Conservation (phyloP, 2,797 vertebrate species). For the Macroramphosus scolopax region DNA sequence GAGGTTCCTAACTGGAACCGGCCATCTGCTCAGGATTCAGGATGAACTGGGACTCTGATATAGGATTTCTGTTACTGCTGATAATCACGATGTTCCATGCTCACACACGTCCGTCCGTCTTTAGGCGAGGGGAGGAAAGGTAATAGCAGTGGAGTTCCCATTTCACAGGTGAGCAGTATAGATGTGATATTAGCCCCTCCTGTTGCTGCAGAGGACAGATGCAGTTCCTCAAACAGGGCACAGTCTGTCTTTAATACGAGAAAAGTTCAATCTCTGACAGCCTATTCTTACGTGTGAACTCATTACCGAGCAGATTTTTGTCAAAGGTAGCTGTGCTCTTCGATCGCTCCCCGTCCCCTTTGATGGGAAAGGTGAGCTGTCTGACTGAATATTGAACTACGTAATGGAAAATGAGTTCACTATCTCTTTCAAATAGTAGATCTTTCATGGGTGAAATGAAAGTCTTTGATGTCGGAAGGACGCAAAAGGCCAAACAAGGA, state of each 20-base stretch:
- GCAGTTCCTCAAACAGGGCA: not conserved
- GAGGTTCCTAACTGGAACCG: too few relatives aligned
- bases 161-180: not conserved
- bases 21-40: too few relatives aligned
- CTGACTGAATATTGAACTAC: conserved; percentile 45
- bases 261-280: conserved; percentile 15
- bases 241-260: not conserved
- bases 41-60: too few relatives aligned
- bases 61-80: too few relatives aligned
- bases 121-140: too few relatives aligned
- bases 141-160: too few relatives aligned
- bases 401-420: conserved; percentile 45
- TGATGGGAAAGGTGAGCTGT: conserved; percentile 65
- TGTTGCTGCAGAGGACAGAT: conserved; percentile 1
- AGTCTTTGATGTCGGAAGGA: conserved; percentile 60
- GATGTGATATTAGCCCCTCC: not conserved
- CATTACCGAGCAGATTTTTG: conserved; percentile 50
- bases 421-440: conserved; percentile 63
- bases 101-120: too few relatives aligned
- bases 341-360: conserved; percentile 43
- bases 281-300: conserved; percentile 23
- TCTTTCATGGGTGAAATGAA: conserved; percentile 67
- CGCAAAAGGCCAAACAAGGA: conserved; percentile 53
- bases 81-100: too few relatives aligned
- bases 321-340: conserved; percentile 55